A percentile compares a stretch with the other conserved stretches of the same genome.
phyloP scores from a whole-genome alignment of 2,113 vertebrate genomes.

The Phasianus colchicus region DNA sequence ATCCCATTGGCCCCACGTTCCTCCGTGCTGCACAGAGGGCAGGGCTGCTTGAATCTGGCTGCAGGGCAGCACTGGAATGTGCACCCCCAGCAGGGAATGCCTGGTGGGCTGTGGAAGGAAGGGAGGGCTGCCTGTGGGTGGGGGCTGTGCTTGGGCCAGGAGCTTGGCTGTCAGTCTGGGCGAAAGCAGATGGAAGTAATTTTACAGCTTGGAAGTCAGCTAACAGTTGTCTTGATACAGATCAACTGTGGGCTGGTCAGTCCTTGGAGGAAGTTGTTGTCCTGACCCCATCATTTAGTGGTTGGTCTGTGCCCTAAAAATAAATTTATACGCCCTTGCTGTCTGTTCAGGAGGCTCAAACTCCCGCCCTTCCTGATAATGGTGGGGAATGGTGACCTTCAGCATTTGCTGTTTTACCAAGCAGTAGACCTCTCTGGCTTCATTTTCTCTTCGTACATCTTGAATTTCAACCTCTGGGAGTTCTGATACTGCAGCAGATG shows the following conservation, averaged over 20 bases:
- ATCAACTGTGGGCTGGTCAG: background rate
- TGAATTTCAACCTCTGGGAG: background rate
- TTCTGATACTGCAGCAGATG: background rate
- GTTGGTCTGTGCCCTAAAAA: constrained; percentile 8
- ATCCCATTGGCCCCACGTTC: background rate
- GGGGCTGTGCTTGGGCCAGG: constrained; percentile 20
- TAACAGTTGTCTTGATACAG: background rate
- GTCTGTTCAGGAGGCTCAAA: background rate
- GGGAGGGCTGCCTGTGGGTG: background rate
- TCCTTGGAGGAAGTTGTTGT: background rate
- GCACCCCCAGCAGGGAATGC: background rate
- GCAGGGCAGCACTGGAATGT: background rate
- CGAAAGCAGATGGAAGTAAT: constrained; percentile 58
- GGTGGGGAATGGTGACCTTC: background rate
- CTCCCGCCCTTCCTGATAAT: background rate
- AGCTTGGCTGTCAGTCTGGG: background rate
- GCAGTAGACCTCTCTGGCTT: background rate
- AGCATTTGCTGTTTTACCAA: background rate
- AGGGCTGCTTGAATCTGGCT: background rate
- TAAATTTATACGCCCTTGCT: background rate
- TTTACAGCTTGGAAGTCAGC: constrained; percentile 35
- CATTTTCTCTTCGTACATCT: background rate
- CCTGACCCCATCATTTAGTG: constrained; percentile 8
- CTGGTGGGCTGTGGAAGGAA: background rate
- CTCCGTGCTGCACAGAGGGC: background rate